A percentile compares a stretch with the other conserved stretches of the same genome.
These are phyloP conservation scores for Suricata suricatta DNA, from an alignment of 2,113 vertebrate species.

Conservation along the genomic window DNA sequence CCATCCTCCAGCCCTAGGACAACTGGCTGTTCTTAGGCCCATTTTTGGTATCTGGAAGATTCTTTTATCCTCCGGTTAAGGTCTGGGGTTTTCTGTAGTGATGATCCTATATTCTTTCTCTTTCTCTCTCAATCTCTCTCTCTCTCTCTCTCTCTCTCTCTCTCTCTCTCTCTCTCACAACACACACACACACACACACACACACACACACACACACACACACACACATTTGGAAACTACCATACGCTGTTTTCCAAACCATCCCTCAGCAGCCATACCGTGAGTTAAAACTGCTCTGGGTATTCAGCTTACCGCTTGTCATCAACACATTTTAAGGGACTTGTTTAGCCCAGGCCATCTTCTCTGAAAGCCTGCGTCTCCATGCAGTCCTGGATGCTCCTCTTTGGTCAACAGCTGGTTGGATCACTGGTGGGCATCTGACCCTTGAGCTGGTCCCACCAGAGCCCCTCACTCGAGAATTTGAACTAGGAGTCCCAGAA, in stretches of 20 bases:
- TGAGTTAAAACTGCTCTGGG: constrained; percentile 2
- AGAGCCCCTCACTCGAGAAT: neutral
- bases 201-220: neutral
- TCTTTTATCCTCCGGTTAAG: constrained; percentile 43
- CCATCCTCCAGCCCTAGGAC: neutral
- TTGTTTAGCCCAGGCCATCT: neutral
- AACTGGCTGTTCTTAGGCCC: constrained; percentile 9
- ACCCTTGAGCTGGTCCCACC: neutral
- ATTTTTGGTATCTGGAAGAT: constrained; percentile 49
- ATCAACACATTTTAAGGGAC: neutral
- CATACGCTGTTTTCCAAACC: constrained; percentile 32
- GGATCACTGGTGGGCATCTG: neutral
- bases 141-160: neutral
- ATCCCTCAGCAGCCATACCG: constrained; percentile 5
- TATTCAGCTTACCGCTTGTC: neutral
- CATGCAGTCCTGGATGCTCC: neutral
- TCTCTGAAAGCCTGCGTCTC: neutral
- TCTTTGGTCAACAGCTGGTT: neutral
- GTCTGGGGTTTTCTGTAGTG: constrained; percentile 12
- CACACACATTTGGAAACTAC: neutral
- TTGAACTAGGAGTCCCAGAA: neutral
- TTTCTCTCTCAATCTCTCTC: no score
- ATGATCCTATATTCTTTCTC: neutral
- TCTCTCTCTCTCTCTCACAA: neutral
- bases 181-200: neutral